Conservation (phyloP, 2,113 vertebrate genomes). For the Lepus americanus region DNA sequence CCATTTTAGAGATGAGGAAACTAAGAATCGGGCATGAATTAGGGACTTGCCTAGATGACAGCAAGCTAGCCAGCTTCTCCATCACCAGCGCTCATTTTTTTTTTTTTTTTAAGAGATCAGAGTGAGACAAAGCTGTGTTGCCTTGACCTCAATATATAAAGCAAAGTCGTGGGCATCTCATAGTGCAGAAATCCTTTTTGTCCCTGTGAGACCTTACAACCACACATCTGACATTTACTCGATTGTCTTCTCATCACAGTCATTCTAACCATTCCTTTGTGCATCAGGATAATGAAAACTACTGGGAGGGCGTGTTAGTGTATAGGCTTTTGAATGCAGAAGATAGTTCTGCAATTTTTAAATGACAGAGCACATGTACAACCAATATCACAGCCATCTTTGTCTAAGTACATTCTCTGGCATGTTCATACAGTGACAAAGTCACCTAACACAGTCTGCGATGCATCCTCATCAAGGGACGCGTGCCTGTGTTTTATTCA, state of each 20-base stretch:
- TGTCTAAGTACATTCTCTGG: too few relatives aligned
- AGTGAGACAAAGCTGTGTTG: background rate
- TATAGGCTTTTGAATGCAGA: background rate
- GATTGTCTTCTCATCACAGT: slow-evolving; percentile 24
- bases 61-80: background rate
- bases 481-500: background rate
- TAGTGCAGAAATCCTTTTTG: background rate
- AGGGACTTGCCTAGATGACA: background rate
- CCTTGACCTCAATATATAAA: background rate
- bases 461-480: too few relatives aligned
- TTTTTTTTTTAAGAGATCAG: too few relatives aligned
- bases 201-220: background rate
- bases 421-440: too few relatives aligned
- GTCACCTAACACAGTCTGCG: too few relatives aligned
- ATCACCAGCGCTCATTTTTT: background rate
- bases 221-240: background rate
- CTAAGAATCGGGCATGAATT: background rate
- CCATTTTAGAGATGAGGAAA: slow-evolving; percentile 7
- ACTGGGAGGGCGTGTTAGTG: background rate
- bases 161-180: background rate
- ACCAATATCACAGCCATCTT: too few relatives aligned
- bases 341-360: background rate
- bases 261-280: background rate
- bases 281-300: background rate
- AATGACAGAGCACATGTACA: too few relatives aligned